phyloP scores from a whole-genome alignment of 2,888 invertebrate genomes.

The Atrina japonica region DNA sequence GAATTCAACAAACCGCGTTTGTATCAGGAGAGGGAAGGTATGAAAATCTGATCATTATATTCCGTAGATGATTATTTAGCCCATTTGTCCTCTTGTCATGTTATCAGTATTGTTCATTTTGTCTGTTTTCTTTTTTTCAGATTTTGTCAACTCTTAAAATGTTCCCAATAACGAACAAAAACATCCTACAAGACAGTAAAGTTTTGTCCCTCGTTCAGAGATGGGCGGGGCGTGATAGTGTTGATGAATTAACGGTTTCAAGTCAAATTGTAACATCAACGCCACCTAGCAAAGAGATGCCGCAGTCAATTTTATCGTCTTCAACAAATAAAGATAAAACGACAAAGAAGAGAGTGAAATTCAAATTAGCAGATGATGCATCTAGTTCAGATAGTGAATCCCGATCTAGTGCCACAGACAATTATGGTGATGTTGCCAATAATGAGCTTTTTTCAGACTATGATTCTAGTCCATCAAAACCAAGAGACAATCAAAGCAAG shows the following conservation, averaged over 20 bases:
- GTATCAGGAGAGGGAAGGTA: too few relatives aligned
- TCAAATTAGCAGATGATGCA: conserved; percentile 73
- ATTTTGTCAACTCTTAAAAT: conserved; percentile 90
- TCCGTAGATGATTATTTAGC: too few relatives aligned
- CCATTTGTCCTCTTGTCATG: too few relatives aligned
- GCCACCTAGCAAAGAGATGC: conserved; percentile 52
- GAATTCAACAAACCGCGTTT: too few relatives aligned
- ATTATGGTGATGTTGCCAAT: conserved; percentile 34
- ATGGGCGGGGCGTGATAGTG: conserved; percentile 84
- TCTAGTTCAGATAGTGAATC: conserved; percentile 75
- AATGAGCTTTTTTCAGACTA: conserved; percentile 31
- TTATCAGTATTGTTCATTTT: too few relatives aligned
- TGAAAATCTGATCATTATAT: too few relatives aligned
- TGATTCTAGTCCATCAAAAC: conserved; percentile 17
- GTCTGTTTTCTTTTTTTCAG: too few relatives aligned
- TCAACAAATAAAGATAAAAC: conserved; percentile 55
- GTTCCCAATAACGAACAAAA: conserved; percentile 95
- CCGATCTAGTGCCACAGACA: conserved; percentile 54
- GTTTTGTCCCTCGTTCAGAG: conserved; percentile 91
- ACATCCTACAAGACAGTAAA: conserved; percentile 94
- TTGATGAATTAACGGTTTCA: conserved; percentile 29
- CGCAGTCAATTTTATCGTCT: conserved; percentile 66
- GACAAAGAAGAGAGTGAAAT: conserved; percentile 69
- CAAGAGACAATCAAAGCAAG: conserved; percentile 21
- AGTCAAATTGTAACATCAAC: conserved; percentile 19